Evolutionary conservation across 2,113 vertebrate species (phyloP), one percentile per base, ranked within the genome.

Genomic region (Vanacampus margaritifer): DNA sequence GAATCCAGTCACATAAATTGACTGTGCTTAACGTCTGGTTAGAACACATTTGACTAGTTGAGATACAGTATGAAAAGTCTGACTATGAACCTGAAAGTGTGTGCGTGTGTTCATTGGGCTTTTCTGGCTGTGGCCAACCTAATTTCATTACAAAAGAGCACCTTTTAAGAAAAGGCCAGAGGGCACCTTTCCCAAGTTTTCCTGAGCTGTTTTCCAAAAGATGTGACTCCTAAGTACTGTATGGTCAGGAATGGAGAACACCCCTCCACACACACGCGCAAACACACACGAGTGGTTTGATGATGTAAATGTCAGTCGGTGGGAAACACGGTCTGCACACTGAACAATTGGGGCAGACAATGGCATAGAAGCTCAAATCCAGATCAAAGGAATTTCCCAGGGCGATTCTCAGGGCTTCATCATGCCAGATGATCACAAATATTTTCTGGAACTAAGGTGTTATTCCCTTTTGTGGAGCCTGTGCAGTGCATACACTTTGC

Each of bases 221-320:
- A 60, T 39, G 58, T 5, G 58, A 39, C 3, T 37, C n/a, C 23
- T 5, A 60, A 54, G 28, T 51, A 23, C 23, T 53, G 10, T 13
- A 17, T 57, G 26, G 14, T 26, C 26, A 32, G 13, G 26, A 2
- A 16, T 26, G 23, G 51, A 26, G 24, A 54, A 12, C 72, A n/a
- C 39, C 48, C 46, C 28, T 23, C 56, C 41, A 43, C 77, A 72
- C 76, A 66, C 68, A 72, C 79, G 62, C 68, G 37, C 77, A 74
- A 73, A 64, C 9, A 41, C 68, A 72, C 79, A 65, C 68, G 37
- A 76, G 35, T 19, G 54, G 69, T 84, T 76, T 76, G 84, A 84
- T 80, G 72, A 80, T 80, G 73, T 84, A 80, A 77, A 86, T 84
- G 79, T 84, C 79, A 82, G 75, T 36, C 53, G 2, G 50, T 62